Evolutionary conservation across 2,113 vertebrate genomes (phyloP).

Genomic region (Pao palembangensis): DNA sequence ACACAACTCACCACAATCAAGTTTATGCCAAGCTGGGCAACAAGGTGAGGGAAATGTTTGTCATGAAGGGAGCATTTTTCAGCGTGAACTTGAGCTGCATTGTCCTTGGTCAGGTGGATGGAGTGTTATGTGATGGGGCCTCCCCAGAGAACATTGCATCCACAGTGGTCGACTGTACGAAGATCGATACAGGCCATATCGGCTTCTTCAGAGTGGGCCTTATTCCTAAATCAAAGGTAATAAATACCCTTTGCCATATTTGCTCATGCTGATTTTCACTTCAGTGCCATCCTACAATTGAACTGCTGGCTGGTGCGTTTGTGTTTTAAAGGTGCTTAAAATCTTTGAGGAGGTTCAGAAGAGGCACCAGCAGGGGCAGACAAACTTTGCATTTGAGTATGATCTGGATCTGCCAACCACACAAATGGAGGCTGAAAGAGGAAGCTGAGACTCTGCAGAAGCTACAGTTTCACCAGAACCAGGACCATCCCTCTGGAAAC

Average conservation of each 20-base stretch:
- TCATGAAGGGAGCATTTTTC: background rate
- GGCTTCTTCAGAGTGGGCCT: slow-evolving; percentile 87
- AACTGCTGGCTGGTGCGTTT: background rate
- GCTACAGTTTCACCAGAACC: no score
- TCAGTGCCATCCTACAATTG: background rate
- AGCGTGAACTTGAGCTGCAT: background rate
- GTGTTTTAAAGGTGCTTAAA: slow-evolving; percentile 77
- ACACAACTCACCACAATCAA: slow-evolving; percentile 91
- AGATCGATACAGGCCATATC: slow-evolving; percentile 79
- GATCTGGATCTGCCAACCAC: slow-evolving; percentile 41
- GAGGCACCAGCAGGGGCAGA: slow-evolving; percentile 56
- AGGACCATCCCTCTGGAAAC: no score
- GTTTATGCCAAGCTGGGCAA: slow-evolving; percentile 86
- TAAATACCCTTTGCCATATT: background rate
- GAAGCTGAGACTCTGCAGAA: background rate
- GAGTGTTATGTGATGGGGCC: slow-evolving; percentile 84
- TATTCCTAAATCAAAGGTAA: slow-evolving; percentile 86
- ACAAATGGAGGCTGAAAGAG: background rate
- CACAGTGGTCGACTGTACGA: slow-evolving; percentile 90
- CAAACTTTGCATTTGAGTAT: slow-evolving; percentile 65
- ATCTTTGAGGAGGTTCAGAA: slow-evolving; percentile 82
- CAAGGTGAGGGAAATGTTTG: slow-evolving; percentile 72
- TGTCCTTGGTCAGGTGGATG: slow-evolving; percentile 77
- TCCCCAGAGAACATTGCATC: slow-evolving; percentile 89
- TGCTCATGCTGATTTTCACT: background rate